Base-by-base conservation (phyloP, 2,888 invertebrate genomes). In the Priocnemis perturbator region DNA sequence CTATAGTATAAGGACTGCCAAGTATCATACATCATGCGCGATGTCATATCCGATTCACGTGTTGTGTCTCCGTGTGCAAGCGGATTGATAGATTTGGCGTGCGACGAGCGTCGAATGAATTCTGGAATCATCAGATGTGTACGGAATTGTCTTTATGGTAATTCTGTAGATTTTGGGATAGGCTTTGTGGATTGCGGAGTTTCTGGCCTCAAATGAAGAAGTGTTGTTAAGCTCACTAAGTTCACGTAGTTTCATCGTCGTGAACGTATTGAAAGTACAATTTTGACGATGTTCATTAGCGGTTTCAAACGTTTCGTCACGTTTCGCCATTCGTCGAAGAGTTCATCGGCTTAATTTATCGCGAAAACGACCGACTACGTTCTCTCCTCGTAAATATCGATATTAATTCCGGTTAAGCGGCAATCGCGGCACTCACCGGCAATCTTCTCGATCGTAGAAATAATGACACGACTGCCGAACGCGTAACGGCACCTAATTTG, bases 31-130 rank as follows among this genome's bases (percentile, higher is more conserved):
- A 88, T 88, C 88, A 88, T 84, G 81, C 81, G 84, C 84, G 85
- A 87, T 87, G 81, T 85, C 83, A 79, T 84, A 87, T 87, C 86
- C 86, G 85, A 87, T 86, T 85, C 85, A 84, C 83, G 81, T 86
- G 86, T 87, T 84, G 83, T 86, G 81, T 65, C 75, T 64, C 70
- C 70, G 77, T 79, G 78, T 74, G 77, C 79, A 71, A 74, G 77
- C 74, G 71, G 74, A 80, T 81, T 73, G 78, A 80, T 78, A 74
- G 73, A 76, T 78, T 74, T 74, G 68, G 47, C 61, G 61, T 59
- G 61, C 67, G 80, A 79, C 67, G 67, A 71, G 53, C 64, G 47
- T 64, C 23, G 61, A 50, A 64, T 60, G 66, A 68, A 63, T 69
- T 73, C 67, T 17, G 60, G 64, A 37, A 50, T 17, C 14, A 5